phyloP scores from a whole-genome alignment of 2,888 invertebrate species.

The Ennomos quercinarius region DNA sequence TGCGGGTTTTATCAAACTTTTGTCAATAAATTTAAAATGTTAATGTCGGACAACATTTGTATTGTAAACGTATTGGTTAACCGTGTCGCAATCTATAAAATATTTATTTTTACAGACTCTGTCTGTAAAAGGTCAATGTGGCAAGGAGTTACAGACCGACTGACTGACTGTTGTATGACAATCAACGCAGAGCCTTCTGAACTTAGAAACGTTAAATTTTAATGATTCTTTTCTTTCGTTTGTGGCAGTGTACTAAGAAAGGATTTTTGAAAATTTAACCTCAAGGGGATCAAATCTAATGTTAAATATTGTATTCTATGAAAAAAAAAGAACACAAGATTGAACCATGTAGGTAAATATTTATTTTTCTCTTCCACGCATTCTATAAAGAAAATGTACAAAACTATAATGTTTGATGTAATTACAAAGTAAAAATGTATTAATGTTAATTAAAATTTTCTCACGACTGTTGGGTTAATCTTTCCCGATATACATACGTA shows the following conservation, averaged over 20 bases:
- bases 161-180: conserved; percentile 1
- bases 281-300: no score
- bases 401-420: background rate
- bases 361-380: no score
- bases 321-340: no score
- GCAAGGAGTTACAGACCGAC: conserved; percentile 14
- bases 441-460: conserved; percentile 13
- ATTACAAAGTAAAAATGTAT: conserved; percentile 15
- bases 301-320: no score
- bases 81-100: conserved; percentile 25
- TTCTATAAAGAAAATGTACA: no score
- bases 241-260: no score
- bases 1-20: conserved; percentile 30
- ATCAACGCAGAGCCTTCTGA: no score
- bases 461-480: conserved; percentile 15
- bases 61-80: conserved; percentile 28
- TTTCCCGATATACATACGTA: conserved; percentile 33
- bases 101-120: no score
- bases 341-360: no score
- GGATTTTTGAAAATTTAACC: no score
- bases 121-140: conserved; percentile 21
- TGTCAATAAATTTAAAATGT: conserved; percentile 31
- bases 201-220: no score
- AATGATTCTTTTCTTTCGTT: no score
- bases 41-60: conserved; percentile 25